phyloP scores from a whole-genome alignment of 2,888 invertebrate genomes.

The Drosophila maculinotata region DNA sequence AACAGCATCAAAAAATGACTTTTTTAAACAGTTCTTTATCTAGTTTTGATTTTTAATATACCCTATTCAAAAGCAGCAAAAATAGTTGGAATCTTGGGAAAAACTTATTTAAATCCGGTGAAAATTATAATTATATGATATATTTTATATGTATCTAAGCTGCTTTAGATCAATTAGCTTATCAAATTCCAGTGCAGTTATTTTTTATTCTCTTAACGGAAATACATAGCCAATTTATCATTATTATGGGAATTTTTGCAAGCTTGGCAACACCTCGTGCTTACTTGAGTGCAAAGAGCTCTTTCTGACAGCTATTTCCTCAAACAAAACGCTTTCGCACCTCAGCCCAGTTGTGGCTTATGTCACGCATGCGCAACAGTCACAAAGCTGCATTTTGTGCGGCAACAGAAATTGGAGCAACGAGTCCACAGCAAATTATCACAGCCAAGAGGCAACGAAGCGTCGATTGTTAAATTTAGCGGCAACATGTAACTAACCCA shows the following conservation, averaged over 20 bases:
- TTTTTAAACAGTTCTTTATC: too few species aligned
- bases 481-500: constrained; percentile 31
- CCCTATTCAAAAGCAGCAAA: too few species aligned
- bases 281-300: constrained; percentile 3
- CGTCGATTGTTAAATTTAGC: constrained; percentile 32
- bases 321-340: constrained; percentile 40
- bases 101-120: too few species aligned
- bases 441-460: constrained; percentile 59
- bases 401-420: constrained; percentile 34
- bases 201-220: background rate
- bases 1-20: too few species aligned
- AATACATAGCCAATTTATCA: background rate
- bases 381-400: constrained; percentile 36
- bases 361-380: constrained; percentile 55
- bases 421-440: constrained; percentile 48
- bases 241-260: constrained; percentile 1
- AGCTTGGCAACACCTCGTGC: background rate
- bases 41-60: too few species aligned
- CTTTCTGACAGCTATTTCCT: constrained; percentile 12
- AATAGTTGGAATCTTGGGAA: too few species aligned
- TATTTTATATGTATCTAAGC: too few species aligned
- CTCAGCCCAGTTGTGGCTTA: constrained; percentile 38
- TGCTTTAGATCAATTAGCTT: too few species aligned
- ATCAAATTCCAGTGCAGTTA: background rate
- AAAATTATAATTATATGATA: too few species aligned